Conservation (phyloP, 2,113 vertebrate species). For the Vulpes ferrilata region DNA sequence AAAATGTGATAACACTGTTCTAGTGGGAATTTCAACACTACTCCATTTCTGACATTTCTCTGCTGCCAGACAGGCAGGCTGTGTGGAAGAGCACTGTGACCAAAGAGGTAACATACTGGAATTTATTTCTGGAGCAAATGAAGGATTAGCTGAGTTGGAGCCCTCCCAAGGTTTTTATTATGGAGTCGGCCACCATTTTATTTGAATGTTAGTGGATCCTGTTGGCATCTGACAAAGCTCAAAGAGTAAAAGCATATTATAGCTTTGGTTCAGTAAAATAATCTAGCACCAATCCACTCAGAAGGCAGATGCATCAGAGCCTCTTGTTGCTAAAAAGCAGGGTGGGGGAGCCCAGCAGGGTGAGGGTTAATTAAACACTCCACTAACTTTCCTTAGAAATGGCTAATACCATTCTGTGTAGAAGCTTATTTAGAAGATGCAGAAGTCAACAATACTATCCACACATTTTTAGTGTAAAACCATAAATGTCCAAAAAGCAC, state of each 20-base stretch:
- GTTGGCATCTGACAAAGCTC: not conserved
- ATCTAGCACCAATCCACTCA: conserved; percentile 28
- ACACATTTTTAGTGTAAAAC: not conserved
- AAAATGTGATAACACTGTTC: conserved; percentile 87
- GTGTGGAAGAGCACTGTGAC: conserved; percentile 79
- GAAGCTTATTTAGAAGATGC: not conserved
- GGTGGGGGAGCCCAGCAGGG: conserved; percentile 42
- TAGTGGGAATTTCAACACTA: conserved; percentile 85
- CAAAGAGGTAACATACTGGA: conserved; percentile 74
- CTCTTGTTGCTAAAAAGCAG: conserved; percentile 43
- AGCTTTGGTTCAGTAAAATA: conserved; percentile 14
- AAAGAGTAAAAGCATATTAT: conserved; percentile 41
- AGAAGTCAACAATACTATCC: not conserved
- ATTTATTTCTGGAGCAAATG: conserved; percentile 85
- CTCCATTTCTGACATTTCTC: conserved; percentile 85
- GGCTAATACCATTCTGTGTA: conserved; percentile 5
- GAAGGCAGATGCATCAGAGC: conserved; percentile 9
- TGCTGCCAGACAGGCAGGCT: conserved; percentile 85
- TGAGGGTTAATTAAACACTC: conserved; percentile 73
- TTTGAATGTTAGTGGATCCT: conserved; percentile 5
- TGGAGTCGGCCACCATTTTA: conserved; percentile 48
- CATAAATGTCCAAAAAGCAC: conserved; percentile 23
- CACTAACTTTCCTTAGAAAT: conserved; percentile 55
- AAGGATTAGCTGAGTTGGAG: conserved; percentile 81
- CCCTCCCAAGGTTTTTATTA: conserved; percentile 61